Conservation (phyloP, 2,888 invertebrate genomes). For the Drosophila yooni region DNA sequence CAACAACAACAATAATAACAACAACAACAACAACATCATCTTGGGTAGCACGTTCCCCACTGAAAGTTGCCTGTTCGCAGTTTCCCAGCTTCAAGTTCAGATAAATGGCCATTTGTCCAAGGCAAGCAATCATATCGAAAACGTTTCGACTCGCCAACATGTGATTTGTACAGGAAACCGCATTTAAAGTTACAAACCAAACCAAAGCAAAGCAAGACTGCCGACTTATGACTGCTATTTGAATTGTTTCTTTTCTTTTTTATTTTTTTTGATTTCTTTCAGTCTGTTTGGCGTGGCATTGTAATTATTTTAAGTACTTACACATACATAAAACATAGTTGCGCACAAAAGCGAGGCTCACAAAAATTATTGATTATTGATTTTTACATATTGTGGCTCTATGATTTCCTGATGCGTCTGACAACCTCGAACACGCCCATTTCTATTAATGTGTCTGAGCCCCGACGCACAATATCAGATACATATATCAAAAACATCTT, state of each 20-base stretch:
- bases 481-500: slow-evolving; percentile 51
- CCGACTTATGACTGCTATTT: slow-evolving; percentile 45
- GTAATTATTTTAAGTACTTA: slow-evolving; percentile 78
- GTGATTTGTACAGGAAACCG: slow-evolving; percentile 77
- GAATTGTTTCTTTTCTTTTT: slow-evolving; percentile 15
- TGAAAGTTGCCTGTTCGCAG: slow-evolving; percentile 21
- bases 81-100: slow-evolving; percentile 49
- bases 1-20: neutral
- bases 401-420: slow-evolving; percentile 65
- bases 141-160: slow-evolving; percentile 58
- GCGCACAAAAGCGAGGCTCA: slow-evolving; percentile 16
- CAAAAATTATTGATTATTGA: slow-evolving; percentile 68
- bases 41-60: slow-evolving; percentile 36
- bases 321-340: neutral
- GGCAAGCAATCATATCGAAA: slow-evolving; percentile 67
- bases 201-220: slow-evolving; percentile 15
- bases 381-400: slow-evolving; percentile 60
- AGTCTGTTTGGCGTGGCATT: slow-evolving; percentile 47
- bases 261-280: slow-evolving; percentile 1
- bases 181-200: slow-evolving; percentile 57
- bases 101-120: slow-evolving; percentile 68
- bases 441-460: slow-evolving; percentile 75
- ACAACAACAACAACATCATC: neutral
- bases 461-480: slow-evolving; percentile 62
- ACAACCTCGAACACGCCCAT: slow-evolving; percentile 66